Percentiles rank a stretch among this genome's conserved stretches.
These are phyloP conservation scores for Mesorhabditis spiculigera DNA, from an alignment of 2,888 invertebrate genomes.

Conservation along the genomic window DNA sequence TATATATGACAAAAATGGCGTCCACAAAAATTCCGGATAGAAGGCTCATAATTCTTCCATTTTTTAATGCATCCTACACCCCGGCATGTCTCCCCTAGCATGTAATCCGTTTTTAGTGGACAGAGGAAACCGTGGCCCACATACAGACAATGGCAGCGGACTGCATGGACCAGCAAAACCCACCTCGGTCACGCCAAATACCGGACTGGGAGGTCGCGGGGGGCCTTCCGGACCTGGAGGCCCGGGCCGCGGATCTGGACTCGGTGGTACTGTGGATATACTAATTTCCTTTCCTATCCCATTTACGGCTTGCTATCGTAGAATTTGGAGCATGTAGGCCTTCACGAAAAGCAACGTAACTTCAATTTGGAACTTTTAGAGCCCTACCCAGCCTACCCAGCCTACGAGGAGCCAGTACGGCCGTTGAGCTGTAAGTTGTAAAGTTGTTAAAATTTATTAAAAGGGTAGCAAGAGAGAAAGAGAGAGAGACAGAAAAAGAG, in stretches of 20 bases:
- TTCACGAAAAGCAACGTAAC: too few relatives aligned
- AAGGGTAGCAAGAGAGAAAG: not conserved
- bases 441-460: not conserved
- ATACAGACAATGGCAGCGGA: constrained; percentile 1
- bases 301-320: too few relatives aligned
- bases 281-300: too few relatives aligned
- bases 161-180: constrained; percentile 11
- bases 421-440: not conserved
- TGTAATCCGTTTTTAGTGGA: too few relatives aligned
- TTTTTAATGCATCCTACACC: too few relatives aligned
- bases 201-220: constrained; percentile 8
- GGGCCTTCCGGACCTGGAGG: constrained; percentile 7
- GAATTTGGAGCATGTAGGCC: too few relatives aligned
- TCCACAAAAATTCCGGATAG: too few relatives aligned
- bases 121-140: too few relatives aligned
- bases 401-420: not conserved
- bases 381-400: not conserved
- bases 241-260: constrained; percentile 11
- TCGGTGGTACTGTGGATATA: constrained; percentile 7
- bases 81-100: too few relatives aligned
- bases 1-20: too few relatives aligned
- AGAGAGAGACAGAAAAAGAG: too few relatives aligned
- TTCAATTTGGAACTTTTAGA: not conserved
- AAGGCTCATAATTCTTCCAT: too few relatives aligned
- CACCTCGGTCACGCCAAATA: constrained; percentile 11